Evolutionary conservation across 37 sponge, comb jelly and placozoan species (phyloP).

Genomic region (Spongia lamella): DNA sequence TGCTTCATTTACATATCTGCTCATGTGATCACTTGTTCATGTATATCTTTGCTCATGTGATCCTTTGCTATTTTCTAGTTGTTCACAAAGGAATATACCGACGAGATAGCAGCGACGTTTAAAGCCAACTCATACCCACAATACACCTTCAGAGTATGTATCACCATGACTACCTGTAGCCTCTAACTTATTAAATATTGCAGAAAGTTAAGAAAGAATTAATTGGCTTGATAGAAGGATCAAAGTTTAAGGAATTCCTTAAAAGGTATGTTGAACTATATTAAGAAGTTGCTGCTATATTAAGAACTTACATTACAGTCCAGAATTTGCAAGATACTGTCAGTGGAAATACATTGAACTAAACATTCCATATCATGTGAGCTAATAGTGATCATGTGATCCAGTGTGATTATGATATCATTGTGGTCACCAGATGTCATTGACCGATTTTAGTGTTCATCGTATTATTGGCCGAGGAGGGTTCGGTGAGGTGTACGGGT

Average conservation of each 20-base stretch:
- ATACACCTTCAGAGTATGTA: no score
- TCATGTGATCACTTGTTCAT: no score
- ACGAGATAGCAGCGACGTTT: no score
- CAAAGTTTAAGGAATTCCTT: not conserved
- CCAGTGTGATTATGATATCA: not conserved
- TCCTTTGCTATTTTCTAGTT: no score
- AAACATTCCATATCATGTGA: slow-evolving; percentile 34
- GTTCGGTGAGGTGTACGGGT: slow-evolving; percentile 98
- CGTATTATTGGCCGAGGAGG: slow-evolving; percentile 97
- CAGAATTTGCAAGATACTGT: slow-evolving; percentile 74
- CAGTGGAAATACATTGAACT: slow-evolving; percentile 98
- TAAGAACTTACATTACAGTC: not conserved
- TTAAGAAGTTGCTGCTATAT: not conserved
- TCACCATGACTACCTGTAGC: no score
- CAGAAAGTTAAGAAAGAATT: not conserved
- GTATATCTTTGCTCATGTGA: no score
- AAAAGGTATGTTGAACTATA: slow-evolving; percentile 7
- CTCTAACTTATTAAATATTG: no score
- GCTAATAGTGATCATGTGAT: not conserved
- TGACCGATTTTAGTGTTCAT: slow-evolving; percentile 92
- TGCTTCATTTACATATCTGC: no score
- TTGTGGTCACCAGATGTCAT: slow-evolving; percentile 42
- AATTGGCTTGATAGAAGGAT: not conserved
- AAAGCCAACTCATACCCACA: no score
- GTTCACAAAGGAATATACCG: no score